Evolutionary conservation across 2,888 invertebrate species (phyloP).

Genomic region (Leucophenga montana): DNA sequence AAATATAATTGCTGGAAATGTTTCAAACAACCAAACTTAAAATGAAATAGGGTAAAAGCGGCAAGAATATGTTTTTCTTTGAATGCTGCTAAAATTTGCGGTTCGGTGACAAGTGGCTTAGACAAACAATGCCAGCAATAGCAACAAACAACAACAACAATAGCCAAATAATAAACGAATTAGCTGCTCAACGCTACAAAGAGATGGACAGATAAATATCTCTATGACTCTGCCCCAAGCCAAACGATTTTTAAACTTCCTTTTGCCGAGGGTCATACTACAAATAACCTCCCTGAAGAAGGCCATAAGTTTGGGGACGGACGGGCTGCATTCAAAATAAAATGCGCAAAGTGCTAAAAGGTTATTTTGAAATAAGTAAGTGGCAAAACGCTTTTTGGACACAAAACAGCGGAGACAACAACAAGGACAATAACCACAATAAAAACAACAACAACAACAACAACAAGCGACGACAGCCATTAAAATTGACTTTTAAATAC

Average conservation of each 20-base stretch:
- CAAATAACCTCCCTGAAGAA: constrained; percentile 53
- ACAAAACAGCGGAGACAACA: neutral
- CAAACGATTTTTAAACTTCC: constrained; percentile 65
- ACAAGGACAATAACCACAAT: neutral
- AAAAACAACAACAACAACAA: neutral
- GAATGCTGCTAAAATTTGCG: constrained; percentile 53
- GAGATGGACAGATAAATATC: neutral
- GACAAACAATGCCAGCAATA: constrained; percentile 61
- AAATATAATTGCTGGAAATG: no score
- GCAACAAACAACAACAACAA: constrained; percentile 67
- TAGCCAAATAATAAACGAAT: constrained; percentile 57
- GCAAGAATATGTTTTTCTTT: constrained; percentile 16
- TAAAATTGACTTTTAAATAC: constrained; percentile 28
- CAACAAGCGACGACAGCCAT: constrained; percentile 1
- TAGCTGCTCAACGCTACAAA: constrained; percentile 51
- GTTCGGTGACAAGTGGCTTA: constrained; percentile 32
- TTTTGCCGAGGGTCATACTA: constrained; percentile 66
- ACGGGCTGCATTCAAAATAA: constrained; percentile 28
- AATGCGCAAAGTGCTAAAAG: constrained; percentile 17
- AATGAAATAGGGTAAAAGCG: no score
- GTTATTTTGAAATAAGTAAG: constrained; percentile 15
- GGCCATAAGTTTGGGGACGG: constrained; percentile 24
- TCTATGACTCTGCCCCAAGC: constrained; percentile 44
- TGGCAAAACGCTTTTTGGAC: constrained; percentile 19
- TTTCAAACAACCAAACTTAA: no score